Base-by-base conservation (phyloP, 2,888 invertebrate genomes). In the Druceiella hillmani region DNA sequence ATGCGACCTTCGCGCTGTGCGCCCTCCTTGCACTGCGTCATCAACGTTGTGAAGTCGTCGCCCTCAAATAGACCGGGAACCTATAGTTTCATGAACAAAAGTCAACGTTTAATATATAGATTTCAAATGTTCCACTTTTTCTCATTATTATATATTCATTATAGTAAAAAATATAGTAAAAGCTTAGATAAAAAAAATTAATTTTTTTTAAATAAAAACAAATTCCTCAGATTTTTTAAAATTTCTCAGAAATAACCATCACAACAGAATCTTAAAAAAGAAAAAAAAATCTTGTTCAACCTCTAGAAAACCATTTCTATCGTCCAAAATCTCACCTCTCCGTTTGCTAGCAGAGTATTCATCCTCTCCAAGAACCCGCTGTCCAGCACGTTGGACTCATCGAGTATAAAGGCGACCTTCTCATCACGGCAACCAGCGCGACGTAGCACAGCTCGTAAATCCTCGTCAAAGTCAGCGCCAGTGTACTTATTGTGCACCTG, bases 1-100 rank as follows among this genome's bases (percentile, higher is more conserved):
- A 99, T 99, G 27, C 95, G 74, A 3, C 99, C 99, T 67, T 98
- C 97, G 41, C 97, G 76, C 58, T 95, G 95, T 1, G 98, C 94
- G 3, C 98, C 98, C 68, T 99, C 99, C 63, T 99, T 99, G 63
- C 99, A 99, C 61, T 99, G 99, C 0, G 98, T 99, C 97, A 99
- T 99, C 40, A 99, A 71, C 0, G 98, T 97, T 2, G 97, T 94
- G 60, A 95, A 95, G 59, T 99, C 99, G 55, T 99, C 99, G 5
- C 98, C 92, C 64, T 93, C 92, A 55, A 93, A 93, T 22, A 93
- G 66, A 33, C 92, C 92, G 34, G 92, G 92, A 6, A 94, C 93
- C 74, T 67, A 17, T 5, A 16, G 15, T n/a, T n/a, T n/a, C n/a
- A n/a, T n/a, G n/a, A n/a, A n/a, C n/a, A n/a, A n/a, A n/a, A n/a